Conservation (phyloP, 2,113 vertebrate genomes). For the Fulica atra region DNA sequence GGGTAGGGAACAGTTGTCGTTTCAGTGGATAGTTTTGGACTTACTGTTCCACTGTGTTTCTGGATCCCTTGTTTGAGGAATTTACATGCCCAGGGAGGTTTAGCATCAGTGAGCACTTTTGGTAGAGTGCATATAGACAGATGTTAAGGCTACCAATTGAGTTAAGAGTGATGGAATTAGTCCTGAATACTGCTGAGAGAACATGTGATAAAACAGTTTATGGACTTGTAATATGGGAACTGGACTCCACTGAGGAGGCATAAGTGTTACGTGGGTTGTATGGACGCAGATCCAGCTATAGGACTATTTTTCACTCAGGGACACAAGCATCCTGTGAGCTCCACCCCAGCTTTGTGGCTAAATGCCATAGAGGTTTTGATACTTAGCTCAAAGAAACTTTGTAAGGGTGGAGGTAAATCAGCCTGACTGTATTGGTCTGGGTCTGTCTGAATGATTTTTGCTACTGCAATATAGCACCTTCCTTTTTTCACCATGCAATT, state of each 20-base stretch:
- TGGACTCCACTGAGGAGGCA: background rate
- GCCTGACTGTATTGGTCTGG: background rate
- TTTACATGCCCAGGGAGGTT: background rate
- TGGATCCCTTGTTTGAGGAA: background rate
- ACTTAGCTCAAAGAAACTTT: background rate
- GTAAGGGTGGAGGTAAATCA: background rate
- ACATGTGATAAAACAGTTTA: background rate
- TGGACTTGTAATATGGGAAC: background rate
- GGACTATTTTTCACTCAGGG: background rate
- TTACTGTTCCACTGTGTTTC: background rate
- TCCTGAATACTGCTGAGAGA: background rate
- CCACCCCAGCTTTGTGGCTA: background rate
- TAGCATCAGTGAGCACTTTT: background rate
- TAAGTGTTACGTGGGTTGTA: background rate
- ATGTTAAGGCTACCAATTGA: background rate
- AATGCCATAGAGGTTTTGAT: background rate
- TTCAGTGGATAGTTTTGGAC: background rate
- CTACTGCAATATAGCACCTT: background rate
- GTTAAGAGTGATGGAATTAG: background rate
- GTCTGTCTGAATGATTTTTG: background rate
- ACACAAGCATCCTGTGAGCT: background rate
- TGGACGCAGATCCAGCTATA: background rate
- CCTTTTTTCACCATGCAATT: background rate
- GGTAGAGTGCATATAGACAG: background rate
- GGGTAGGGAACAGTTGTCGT: background rate